Evolutionary conservation across 30 jellyfish, hydroid and myxozoan species (phyloP), one percentile per base, ranked within the genome.

Genomic region (Pseudorhiza aurosa): DNA sequence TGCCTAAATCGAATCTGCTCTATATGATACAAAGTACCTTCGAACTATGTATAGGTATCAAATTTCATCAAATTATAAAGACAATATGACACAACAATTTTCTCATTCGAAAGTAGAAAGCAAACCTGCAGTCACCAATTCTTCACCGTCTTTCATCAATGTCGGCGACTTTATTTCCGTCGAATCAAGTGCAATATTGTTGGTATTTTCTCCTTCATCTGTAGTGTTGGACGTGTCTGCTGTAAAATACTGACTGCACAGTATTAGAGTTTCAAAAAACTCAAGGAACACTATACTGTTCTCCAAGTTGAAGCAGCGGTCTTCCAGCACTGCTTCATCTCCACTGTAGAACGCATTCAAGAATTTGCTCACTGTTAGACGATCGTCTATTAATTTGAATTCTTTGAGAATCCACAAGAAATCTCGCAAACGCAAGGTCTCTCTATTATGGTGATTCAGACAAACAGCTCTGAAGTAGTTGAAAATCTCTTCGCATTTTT

Each of bases 231-330:
- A 19, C 18, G 50, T 0, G 56, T 58, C 72, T 31, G 68, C 4
- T 25, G 51, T 30, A 55, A 80, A 81, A 5, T 26, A 11, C 58
- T 87, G 81, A 17, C 90, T 81, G 42, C 95, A 90, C 11, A 40
- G 87, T 17, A 77, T 33, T 8, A 90, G 78, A 17, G 82, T 32
- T 51, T 90, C 97, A 25, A 75, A 44, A 68, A 90, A 83, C 47
- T 90, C 97, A 57, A 90, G 83, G 55, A 84, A 84, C 11, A 83
- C 87, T 27, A 90, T 30, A 50, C 77, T 92, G 22, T 29, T 55
- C 21, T 84, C 92, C 29, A 90, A 74, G 65, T 87, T 93, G 63
- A 35, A 73, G 57, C 57, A 73, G 0, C 87, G 68, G 15, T 75
- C 94, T 37, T 83, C 93, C 1, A 42, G 77, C 60, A n/a, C 76